Evolutionary conservation across 1,140 invertebrate genomes (phyloP), one percentile per base, ranked within the genome.

Genomic region (Halictus rubicundus): DNA sequence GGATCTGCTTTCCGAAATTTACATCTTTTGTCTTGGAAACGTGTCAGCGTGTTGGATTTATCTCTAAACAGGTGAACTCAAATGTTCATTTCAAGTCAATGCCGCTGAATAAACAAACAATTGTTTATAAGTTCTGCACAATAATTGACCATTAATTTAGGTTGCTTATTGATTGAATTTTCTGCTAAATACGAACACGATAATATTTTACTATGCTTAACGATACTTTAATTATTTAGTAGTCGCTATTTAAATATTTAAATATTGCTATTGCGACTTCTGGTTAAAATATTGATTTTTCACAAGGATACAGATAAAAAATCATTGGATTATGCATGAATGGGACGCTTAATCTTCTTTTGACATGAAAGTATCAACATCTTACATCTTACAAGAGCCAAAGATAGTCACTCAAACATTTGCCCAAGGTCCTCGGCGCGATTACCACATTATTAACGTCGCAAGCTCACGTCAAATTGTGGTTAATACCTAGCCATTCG

Each of bases 401-500:
- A 7, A 69, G 25, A 37, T 23, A 19, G 9, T 46, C n/a, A 23
- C 7, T 27, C 65, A 60, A 68, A 68, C 59, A 66, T 60, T 74
- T 63, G 60, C 0, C 63, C 23, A 12, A 27, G 37, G 60, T 79
- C 71, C 68, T 42, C n/a, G 21, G 32, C 65, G 70, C 83, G 72
- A 83, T 74, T 61, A 68, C 52, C 65, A 80, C 19, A 60, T 69
- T 78, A 83, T 83, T 83, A 80, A 64, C 68, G 60, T 72, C 64
- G 63, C 68, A 49, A 77, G 77, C 78, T 77, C 80, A 72, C 46
- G 64, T 68, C 61, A 84, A 85, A 81, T 80, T 54, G 68, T 77
- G 78, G 72, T 84, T 86, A 88, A 88, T 82, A 81, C 81, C 81
- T 65, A 79, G n/a, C 59, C 59, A 61, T 46, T 65, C 63, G 75